phyloP scores from a whole-genome alignment of 2,888 invertebrate genomes.

The Lamproptera curius region DNA sequence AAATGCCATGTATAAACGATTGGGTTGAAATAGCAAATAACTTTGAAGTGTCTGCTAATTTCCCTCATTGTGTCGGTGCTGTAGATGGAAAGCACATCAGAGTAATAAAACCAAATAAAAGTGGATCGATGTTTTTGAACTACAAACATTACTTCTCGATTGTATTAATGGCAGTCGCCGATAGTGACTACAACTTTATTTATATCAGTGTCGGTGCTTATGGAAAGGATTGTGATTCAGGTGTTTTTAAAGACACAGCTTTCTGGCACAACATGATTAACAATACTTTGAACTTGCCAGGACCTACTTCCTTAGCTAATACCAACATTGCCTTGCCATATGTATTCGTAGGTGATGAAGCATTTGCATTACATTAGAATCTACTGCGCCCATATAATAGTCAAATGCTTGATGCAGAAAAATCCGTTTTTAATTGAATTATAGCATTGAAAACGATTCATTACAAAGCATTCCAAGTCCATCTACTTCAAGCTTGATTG shows the following conservation, averaged over 20 bases:
- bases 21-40: slow-evolving; percentile 18
- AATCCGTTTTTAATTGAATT: too few species aligned
- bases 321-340: slow-evolving; percentile 27
- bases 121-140: neutral
- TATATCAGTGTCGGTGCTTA: slow-evolving; percentile 31
- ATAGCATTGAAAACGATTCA: too few species aligned
- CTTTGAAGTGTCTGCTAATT: slow-evolving; percentile 1
- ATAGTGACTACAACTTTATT: slow-evolving; percentile 23
- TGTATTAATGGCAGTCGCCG: neutral
- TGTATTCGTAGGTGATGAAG: slow-evolving; percentile 28
- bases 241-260: slow-evolving; percentile 29
- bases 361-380: too few species aligned
- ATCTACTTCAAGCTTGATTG: too few species aligned
- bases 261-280: slow-evolving; percentile 12
- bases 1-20: too few species aligned
- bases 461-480: too few species aligned
- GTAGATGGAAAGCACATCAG: neutral
- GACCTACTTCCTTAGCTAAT: slow-evolving; percentile 25
- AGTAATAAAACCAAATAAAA: neutral
- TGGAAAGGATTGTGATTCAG: slow-evolving; percentile 29
- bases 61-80: neutral
- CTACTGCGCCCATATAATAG: too few species aligned
- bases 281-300: too few species aligned
- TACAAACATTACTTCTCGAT: neutral
- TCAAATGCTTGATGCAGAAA: too few species aligned